These are phyloP conservation scores for Galemys pyrenaicus DNA, from an alignment of 2,113 vertebrate species.

Conservation along the genomic window DNA sequence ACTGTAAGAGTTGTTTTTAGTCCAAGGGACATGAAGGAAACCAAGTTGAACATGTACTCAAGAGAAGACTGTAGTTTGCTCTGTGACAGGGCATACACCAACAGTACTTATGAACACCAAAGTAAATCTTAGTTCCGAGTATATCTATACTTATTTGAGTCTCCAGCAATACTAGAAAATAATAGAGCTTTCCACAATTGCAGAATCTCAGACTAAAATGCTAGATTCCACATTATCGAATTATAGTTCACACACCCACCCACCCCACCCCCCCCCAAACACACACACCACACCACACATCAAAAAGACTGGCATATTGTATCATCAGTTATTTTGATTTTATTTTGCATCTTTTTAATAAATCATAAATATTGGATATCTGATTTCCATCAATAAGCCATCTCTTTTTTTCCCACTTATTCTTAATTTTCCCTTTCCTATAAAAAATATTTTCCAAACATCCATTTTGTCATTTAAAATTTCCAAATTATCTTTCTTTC, in stretches of 20 bases:
- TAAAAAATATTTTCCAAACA: neutral
- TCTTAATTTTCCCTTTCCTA: neutral
- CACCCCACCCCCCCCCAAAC: neutral
- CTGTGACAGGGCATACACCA: neutral
- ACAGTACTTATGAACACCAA: neutral
- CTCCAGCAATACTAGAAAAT: neutral
- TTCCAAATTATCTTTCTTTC: conserved; percentile 60
- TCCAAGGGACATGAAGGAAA: neutral
- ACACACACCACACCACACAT: neutral
- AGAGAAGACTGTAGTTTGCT: accelerated
- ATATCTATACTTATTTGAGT: neutral
- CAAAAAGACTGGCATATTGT: neutral
- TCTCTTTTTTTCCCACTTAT: neutral
- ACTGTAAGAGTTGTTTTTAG: neutral
- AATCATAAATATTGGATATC: neutral
- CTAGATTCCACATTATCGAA: neutral
- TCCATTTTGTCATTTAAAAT: conserved; percentile 28
- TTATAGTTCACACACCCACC: neutral
- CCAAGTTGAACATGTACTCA: neutral
- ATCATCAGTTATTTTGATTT: neutral
- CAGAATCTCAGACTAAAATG: neutral
- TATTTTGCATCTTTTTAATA: neutral
- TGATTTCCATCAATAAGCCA: conserved; percentile 44
- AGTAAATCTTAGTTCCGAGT: neutral
- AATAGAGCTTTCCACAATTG: neutral